phyloP scores from a whole-genome alignment of 2,113 vertebrate genomes.

The Tringa solitaria region DNA sequence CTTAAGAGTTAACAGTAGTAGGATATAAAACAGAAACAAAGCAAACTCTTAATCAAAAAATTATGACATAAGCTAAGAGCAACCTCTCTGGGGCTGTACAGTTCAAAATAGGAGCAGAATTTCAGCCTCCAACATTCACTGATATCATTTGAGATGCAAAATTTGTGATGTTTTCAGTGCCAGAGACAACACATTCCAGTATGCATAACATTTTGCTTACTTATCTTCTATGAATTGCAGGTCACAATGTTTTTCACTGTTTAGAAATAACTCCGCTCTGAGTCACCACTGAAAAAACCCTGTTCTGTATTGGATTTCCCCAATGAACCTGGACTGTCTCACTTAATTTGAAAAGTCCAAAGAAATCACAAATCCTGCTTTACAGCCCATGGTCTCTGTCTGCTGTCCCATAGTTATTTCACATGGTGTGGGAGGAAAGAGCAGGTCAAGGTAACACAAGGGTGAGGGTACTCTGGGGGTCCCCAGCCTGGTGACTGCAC shows the following conservation, averaged over 20 bases:
- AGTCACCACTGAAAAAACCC: neutral
- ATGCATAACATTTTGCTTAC: constrained; percentile 1
- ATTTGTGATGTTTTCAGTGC: constrained; percentile 10
- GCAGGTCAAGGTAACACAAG: neutral
- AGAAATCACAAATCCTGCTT: neutral
- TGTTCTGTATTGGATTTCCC: constrained; percentile 17
- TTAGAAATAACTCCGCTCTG: constrained; percentile 42
- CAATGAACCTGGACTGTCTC: neutral
- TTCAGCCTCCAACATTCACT: neutral
- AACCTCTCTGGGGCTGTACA: neutral
- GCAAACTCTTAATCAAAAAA: constrained; percentile 11
- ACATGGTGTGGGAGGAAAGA: neutral
- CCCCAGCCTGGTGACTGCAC: neutral
- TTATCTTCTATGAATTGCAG: constrained; percentile 1
- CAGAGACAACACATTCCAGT: constrained; percentile 43
- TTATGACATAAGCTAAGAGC: neutral
- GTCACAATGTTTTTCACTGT: constrained; percentile 2
- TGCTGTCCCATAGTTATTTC: neutral
- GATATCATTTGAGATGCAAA: constrained; percentile 21
- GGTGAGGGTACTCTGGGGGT: neutral
- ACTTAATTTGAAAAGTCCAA: neutral
- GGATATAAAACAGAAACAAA: constrained; percentile 1
- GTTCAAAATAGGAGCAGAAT: constrained; percentile 22
- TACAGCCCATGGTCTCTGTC: neutral
- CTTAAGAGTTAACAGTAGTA: constrained; percentile 6